Conservation (phyloP, 64 coral and sea anemone genomes). For the Hydrozoanthus tunicans region DNA sequence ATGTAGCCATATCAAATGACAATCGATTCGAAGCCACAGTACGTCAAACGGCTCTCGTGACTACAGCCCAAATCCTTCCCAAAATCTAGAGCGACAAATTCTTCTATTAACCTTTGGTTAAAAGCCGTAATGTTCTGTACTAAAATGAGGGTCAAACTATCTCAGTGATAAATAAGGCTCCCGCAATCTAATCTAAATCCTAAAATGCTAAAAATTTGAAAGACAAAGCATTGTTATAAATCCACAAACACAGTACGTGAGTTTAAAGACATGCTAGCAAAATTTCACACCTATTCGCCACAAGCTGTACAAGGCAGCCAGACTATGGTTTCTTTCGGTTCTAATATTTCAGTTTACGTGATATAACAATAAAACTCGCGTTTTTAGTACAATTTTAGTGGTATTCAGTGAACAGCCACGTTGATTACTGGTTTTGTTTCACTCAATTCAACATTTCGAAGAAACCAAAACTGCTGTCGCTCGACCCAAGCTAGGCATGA, state of each 20-base stretch:
- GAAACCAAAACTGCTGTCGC: not conserved
- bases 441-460: not conserved
- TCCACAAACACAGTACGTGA: not conserved
- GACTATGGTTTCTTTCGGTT: not conserved
- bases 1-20: conserved; percentile 31
- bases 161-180: not conserved
- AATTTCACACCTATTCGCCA: conserved; percentile 13
- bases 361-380: conserved; percentile 9
- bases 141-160: not conserved
- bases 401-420: conserved; percentile 33
- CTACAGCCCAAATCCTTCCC: conserved; percentile 37
- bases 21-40: conserved; percentile 38
- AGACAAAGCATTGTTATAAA: conserved; percentile 43
- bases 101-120: conserved; percentile 4
- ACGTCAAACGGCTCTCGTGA: conserved; percentile 52
- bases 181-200: not conserved
- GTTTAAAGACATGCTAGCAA: not conserved
- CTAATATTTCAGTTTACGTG: not conserved
- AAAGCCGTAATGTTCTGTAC: not conserved
- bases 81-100: conserved; percentile 5
- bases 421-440: not conserved
- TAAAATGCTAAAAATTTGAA: not conserved
- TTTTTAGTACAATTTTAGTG: not conserved
- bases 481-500: not conserved
- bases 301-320: not conserved